A percentile compares a stretch with the other conserved stretches of the same genome.
phyloP scores from a whole-genome alignment of 30 jellyfish, hydroid and myxozoan genomes.

The Thelohanellus kitauei region DNA sequence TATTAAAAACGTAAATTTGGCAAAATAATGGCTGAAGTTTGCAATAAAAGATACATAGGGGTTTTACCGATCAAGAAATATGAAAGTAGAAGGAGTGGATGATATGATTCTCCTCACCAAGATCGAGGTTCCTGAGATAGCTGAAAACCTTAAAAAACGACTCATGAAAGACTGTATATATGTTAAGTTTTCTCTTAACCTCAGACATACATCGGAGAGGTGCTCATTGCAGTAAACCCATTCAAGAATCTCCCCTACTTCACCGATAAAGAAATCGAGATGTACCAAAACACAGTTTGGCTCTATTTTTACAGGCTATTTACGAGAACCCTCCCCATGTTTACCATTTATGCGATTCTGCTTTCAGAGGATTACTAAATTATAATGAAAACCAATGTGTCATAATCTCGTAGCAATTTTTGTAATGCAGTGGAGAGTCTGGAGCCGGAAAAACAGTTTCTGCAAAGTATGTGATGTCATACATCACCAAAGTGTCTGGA shows the following conservation, averaged over 20 bases:
- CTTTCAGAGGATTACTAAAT: conserved; percentile 50
- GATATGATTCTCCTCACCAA: conserved; percentile 92
- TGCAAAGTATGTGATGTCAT: conserved; percentile 70
- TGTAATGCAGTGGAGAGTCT: conserved; percentile 59
- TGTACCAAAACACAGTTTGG: conserved; percentile 82
- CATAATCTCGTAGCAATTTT: conserved; percentile 24
- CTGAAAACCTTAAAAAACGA: conserved; percentile 48
- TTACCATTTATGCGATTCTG: conserved; percentile 55
- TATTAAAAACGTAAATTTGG: too few relatives aligned
- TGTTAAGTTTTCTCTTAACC: conserved; percentile 2
- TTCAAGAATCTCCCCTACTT: conserved; percentile 68
- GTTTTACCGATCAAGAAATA: too few relatives aligned
- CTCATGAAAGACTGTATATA: conserved; percentile 55
- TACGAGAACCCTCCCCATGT: conserved; percentile 93
- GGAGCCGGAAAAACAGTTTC: conserved; percentile 98
- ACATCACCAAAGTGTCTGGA: conserved; percentile 89
- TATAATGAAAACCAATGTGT: conserved; percentile 85
- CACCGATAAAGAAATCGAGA: conserved; percentile 70
- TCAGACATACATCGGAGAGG: conserved; percentile 98
- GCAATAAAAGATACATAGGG: too few relatives aligned
- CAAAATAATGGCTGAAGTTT: too few relatives aligned
- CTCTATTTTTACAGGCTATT: conserved; percentile 19
- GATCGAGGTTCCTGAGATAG: conserved; percentile 74
- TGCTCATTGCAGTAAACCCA: conserved; percentile 81
- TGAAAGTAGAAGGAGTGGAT: conserved; percentile 50